Evolutionary conservation across 2,888 invertebrate genomes (phyloP), one percentile per base, ranked within the genome.

Genomic region (Apocheima hispidaria): DNA sequence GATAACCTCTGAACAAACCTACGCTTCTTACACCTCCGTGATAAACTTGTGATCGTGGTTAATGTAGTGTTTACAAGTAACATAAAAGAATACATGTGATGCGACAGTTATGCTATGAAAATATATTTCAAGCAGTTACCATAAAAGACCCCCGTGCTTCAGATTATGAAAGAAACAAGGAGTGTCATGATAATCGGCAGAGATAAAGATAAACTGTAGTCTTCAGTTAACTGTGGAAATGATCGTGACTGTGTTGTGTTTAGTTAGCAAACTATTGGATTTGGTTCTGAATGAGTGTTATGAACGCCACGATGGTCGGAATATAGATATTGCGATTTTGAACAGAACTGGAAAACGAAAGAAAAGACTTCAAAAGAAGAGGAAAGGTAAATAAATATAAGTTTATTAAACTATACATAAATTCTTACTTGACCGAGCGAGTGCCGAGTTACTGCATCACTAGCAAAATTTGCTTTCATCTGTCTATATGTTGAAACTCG

Each of bases 181-280:
- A 70, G 55, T 65, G 57, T 60, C 43, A 52, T 71, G 71, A 79
- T 78, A 74, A 68, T 63, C 60, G 41, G 33, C 57, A 36, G 49
- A 70, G 67, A 68, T 70, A 72, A 52, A 61, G 72, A 76, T 69
- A 70, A 75, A 66, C 60, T 41, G 64, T 63, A 56, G 55, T 61
- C 49, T 63, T 68, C 33, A 55, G 62, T 61, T 65, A 62, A 72
- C 57, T 55, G 62, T 68, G 62, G 77, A 78, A 72, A 92, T 92
- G 91, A 89, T 91, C 55, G 90, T 75, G 21, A 68, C 88, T 60
- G 79, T 89, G 74, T 74, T 88, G 79, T 90, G 78, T 70, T 75
- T 90, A 54, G 70, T 88, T 60, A 79, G 82, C 2, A 86, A 84
- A 77, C 70, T 91, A 60, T 77, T 88, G 63, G 82, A 88, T 64